Evolutionary conservation across 2,888 invertebrate genomes (phyloP).

Genomic region (Eristalinus sepulchralis): DNA sequence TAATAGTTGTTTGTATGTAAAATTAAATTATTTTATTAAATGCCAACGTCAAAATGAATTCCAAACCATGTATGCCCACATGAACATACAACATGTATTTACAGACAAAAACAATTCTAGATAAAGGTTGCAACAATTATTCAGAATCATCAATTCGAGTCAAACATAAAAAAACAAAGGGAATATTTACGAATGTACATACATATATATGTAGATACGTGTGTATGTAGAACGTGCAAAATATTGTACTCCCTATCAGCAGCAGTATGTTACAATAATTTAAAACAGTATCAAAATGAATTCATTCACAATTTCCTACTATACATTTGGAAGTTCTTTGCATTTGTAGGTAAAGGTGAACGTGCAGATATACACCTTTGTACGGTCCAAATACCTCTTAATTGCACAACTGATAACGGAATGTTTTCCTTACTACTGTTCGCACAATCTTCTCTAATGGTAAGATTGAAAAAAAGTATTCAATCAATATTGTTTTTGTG

Average conservation of each 20-base stretch:
- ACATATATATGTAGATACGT: background rate
- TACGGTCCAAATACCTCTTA: background rate
- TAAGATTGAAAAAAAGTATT: constrained; percentile 7
- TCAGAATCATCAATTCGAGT: background rate
- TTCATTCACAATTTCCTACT: constrained; percentile 45
- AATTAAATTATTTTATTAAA: too few relatives aligned
- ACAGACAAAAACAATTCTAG: background rate
- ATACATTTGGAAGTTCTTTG: background rate
- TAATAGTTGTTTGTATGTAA: too few relatives aligned
- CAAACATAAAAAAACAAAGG: background rate
- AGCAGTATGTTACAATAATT: background rate
- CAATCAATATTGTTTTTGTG: background rate
- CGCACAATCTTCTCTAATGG: constrained; percentile 21
- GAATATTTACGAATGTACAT: background rate
- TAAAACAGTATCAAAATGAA: background rate
- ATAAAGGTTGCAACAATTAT: background rate
- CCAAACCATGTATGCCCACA: too few relatives aligned
- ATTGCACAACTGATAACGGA: constrained; percentile 19
- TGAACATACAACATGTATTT: too few relatives aligned
- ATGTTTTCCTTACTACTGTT: constrained; percentile 9
- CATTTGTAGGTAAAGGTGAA: background rate
- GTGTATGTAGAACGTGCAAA: background rate
- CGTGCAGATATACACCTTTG: background rate
- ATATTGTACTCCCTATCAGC: background rate
- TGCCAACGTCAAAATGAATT: too few relatives aligned